Percentiles rank a stretch among this genome's conserved stretches.
Conservation (phyloP, 1,140 invertebrate genomes). For the Dryas iulia region DNA sequence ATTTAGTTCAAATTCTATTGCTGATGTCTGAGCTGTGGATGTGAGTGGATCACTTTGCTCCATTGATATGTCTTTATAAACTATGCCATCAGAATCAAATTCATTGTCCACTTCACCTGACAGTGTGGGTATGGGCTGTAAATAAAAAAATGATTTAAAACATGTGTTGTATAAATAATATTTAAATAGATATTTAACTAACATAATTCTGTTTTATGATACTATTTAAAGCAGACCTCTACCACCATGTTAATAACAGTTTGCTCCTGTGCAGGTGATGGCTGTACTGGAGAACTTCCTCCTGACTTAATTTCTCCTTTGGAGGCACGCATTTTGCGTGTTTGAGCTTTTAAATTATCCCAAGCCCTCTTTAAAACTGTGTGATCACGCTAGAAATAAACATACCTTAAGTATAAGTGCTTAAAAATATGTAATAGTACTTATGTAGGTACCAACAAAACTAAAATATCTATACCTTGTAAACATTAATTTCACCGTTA, state of each 20-base stretch:
- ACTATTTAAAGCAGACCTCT: background rate
- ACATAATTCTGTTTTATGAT: background rate
- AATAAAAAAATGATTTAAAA: background rate
- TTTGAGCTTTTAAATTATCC: background rate
- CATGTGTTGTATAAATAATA: background rate
- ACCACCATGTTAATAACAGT: background rate
- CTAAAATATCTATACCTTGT: background rate
- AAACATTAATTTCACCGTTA: background rate
- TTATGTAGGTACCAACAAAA: background rate
- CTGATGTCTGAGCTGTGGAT: background rate
- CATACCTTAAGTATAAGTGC: background rate
- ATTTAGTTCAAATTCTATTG: background rate
- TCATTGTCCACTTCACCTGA: background rate
- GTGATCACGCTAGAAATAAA: background rate
- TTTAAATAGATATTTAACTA: too few relatives aligned
- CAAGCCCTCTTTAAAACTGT: constrained; percentile 1
- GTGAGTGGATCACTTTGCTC: background rate
- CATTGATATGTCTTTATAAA: background rate
- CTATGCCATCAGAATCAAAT: background rate
- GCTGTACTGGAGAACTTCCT: background rate
- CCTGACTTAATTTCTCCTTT: background rate
- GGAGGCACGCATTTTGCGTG: background rate
- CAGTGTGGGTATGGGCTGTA: background rate
- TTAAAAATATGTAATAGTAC: background rate
- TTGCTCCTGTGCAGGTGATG: background rate